Conservation (phyloP, 2,797 vertebrate species). For the Melanotaenia boesemani region DNA sequence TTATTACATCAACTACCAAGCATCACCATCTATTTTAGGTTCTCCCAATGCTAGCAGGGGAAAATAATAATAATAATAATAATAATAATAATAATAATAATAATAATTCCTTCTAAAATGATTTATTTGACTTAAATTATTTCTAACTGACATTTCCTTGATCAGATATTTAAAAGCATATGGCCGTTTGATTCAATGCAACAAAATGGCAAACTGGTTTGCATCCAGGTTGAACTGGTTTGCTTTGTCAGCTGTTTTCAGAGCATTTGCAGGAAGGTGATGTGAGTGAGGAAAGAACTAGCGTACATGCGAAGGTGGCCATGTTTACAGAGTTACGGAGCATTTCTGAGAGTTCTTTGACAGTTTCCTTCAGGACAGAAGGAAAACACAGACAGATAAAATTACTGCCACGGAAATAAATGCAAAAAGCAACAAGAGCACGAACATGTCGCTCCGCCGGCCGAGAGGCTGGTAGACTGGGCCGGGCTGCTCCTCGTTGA, state of each 20-base stretch:
- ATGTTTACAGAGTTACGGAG: conserved; percentile 6
- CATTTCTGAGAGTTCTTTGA: conserved; percentile 21
- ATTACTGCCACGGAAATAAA: conserved; percentile 54
- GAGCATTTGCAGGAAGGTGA: not conserved
- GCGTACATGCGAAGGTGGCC: conserved; percentile 15
- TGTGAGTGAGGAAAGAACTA: conserved; percentile 9
- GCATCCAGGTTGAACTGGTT: conserved; percentile 9
- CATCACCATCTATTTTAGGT: conserved; percentile 25
- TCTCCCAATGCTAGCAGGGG: conserved; percentile 10
- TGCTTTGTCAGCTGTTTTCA: not conserved
- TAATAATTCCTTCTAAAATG: not conserved
- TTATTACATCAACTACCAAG: conserved; percentile 34
- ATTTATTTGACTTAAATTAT: not conserved
- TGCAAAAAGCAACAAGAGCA: conserved; percentile 57
- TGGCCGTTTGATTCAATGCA: conserved; percentile 50
- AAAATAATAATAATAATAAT: too few species aligned
- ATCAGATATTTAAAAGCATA: conserved; percentile 19
- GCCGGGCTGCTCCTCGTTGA: conserved; percentile 74
- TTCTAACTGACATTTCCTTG: not conserved
- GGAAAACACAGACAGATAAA: conserved; percentile 70
- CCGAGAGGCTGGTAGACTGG: conserved; percentile 40
- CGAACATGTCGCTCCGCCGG: conserved; percentile 54
- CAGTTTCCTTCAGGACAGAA: conserved; percentile 63
- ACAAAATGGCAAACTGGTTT: conserved; percentile 34
- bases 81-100: not conserved